Evolutionary conservation across 2,113 vertebrate species (phyloP).

Genomic region (Syrrhaptes paradoxus): DNA sequence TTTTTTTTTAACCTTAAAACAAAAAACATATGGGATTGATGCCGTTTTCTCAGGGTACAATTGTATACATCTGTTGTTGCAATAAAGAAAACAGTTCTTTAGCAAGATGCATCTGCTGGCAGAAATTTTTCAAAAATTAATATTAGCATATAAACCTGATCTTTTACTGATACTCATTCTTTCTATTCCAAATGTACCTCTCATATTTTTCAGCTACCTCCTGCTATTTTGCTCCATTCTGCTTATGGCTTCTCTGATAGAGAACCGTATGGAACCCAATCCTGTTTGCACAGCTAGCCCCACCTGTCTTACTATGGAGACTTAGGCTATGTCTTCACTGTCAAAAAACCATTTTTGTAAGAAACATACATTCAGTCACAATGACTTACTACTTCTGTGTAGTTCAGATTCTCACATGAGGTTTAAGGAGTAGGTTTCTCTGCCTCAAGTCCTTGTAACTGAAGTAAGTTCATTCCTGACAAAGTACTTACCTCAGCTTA

Average conservation of each 20-base stretch:
- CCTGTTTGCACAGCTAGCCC: not conserved
- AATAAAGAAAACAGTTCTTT: slow-evolving; percentile 9
- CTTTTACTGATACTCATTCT: not conserved
- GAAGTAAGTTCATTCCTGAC: not conserved
- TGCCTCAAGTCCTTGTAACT: not conserved
- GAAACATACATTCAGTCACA: not conserved
- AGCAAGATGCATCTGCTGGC: slow-evolving; percentile 36
- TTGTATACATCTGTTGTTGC: slow-evolving; percentile 40
- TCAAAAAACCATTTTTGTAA: not conserved
- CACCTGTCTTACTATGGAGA: slow-evolving; percentile 20
- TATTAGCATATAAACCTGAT: slow-evolving; percentile 15
- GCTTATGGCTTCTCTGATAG: not conserved
- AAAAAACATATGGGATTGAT: slow-evolving; percentile 31
- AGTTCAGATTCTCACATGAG: not conserved
- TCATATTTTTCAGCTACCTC: slow-evolving; percentile 17
- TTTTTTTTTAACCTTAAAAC: slow-evolving; percentile 35
- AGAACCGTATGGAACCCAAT: slow-evolving; percentile 17
- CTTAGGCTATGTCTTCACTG: not conserved
- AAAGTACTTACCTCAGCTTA: not conserved
- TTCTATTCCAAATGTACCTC: slow-evolving; percentile 14
- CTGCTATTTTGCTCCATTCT: slow-evolving; percentile 43
- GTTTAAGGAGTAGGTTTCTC: not conserved
- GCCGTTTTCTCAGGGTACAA: slow-evolving; percentile 27
- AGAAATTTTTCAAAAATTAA: slow-evolving; percentile 36
- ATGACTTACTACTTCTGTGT: not conserved